A percentile compares a stretch with the other conserved stretches of the same genome.
Conservation (phyloP, 2,888 invertebrate genomes). For the Cantharis nigra region DNA sequence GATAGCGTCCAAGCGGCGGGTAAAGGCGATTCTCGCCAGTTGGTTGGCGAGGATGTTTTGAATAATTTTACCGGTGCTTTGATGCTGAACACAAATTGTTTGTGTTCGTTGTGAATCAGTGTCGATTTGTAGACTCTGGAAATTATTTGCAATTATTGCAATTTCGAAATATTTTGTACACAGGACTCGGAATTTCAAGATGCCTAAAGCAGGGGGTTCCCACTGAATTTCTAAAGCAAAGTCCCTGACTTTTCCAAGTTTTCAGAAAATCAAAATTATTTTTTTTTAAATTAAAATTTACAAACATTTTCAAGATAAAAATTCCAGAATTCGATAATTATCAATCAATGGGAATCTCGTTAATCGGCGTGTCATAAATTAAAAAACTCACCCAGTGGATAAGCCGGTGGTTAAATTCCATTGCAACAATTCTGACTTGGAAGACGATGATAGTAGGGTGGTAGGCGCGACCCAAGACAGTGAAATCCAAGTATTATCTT, state of each 20-base stretch:
- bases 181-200: no score
- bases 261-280: no score
- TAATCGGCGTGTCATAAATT: no score
- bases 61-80: conserved; percentile 50
- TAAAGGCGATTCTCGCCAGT: background rate
- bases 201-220: no score
- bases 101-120: conserved; percentile 59
- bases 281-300: no score
- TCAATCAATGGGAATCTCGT: background rate
- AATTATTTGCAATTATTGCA: background rate
- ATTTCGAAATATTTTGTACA: no score
- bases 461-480: conserved; percentile 67
- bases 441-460: conserved; percentile 61
- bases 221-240: no score
- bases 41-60: conserved; percentile 22
- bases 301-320: no score
- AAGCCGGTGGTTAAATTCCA: conserved; percentile 60
- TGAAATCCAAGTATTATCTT: conserved; percentile 54
- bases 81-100: conserved; percentile 66
- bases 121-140: conserved; percentile 10
- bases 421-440: conserved; percentile 64
- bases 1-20: conserved; percentile 63
- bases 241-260: no score
- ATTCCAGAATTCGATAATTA: no score
- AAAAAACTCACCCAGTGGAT: conserved; percentile 34